Evolutionary conservation across 2,797 vertebrate species (phyloP).

Genomic region (Sebastiscus albofasciatus): DNA sequence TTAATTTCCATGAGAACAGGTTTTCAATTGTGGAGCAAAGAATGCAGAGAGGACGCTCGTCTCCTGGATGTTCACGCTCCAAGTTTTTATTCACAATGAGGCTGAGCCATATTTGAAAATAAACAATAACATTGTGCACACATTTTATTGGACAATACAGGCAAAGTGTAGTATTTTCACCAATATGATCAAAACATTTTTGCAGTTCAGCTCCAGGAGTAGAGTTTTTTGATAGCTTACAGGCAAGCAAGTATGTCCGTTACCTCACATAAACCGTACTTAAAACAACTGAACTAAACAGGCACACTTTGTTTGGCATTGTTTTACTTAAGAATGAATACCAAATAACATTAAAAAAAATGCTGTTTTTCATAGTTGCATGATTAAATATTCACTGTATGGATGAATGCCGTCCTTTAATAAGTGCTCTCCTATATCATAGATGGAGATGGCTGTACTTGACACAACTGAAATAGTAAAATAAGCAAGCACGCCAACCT

Average conservation of each 20-base stretch:
- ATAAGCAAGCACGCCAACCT: conserved; percentile 22
- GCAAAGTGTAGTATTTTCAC: not conserved
- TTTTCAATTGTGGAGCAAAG: not conserved
- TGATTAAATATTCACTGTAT: conserved; percentile 3
- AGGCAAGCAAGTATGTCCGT: not conserved
- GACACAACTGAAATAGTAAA: conserved; percentile 83
- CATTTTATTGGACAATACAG: not conserved
- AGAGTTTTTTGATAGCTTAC: not conserved
- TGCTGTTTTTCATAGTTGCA: not conserved
- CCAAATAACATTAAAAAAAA: not conserved
- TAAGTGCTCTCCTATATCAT: conserved; percentile 81
- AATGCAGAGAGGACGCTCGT: not conserved
- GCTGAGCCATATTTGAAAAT: not conserved
- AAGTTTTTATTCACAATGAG: not conserved
- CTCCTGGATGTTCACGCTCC: not conserved
- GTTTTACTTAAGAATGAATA: not conserved
- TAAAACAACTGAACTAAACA: not conserved
- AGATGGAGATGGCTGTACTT: conserved; percentile 86
- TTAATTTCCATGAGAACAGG: not conserved
- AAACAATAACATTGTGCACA: not conserved
- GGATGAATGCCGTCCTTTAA: conserved; percentile 32
- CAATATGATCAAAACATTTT: not conserved
- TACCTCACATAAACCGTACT: not conserved
- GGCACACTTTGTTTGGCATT: too few species aligned
- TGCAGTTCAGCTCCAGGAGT: not conserved